phyloP scores from a whole-genome alignment of 2,113 vertebrate species.

The Meleagris gallopavo region DNA sequence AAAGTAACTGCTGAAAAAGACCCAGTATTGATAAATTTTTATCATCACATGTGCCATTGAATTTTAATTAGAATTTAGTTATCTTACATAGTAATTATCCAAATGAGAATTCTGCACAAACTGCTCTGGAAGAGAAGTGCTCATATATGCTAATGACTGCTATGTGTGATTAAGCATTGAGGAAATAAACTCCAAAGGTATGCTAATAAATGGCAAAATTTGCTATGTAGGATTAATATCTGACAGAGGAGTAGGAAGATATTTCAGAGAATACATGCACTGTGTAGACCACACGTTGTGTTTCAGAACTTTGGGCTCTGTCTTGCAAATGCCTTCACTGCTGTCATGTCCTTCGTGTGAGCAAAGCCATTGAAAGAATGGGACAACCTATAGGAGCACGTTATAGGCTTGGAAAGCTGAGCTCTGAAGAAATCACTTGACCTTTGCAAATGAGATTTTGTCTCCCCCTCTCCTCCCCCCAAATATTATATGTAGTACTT shows the following conservation, averaged over 20 bases:
- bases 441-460: background rate
- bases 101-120: slow-evolving; percentile 66
- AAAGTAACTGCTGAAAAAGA: slow-evolving; percentile 52
- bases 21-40: slow-evolving; percentile 64
- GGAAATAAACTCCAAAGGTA: slow-evolving; percentile 68
- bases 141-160: slow-evolving; percentile 65
- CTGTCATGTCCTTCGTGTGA: rapidly evolving
- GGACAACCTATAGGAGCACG: rapidly evolving
- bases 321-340: background rate
- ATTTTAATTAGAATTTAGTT: slow-evolving; percentile 74
- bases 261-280: background rate
- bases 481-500: background rate
- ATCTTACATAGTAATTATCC: slow-evolving; percentile 68
- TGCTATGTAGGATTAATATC: slow-evolving; percentile 36
- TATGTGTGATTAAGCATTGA: slow-evolving; percentile 60
- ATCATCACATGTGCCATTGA: slow-evolving; percentile 67
- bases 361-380: background rate
- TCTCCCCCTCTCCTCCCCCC: background rate
- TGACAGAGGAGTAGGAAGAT: background rate
- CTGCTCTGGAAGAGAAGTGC: slow-evolving; percentile 56
- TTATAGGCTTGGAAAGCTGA: background rate
- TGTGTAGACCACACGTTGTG: background rate
- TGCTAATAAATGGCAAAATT: slow-evolving; percentile 67
- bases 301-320: background rate
- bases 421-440: background rate